Percentiles rank a stretch among this genome's conserved stretches.
Conservation (phyloP, 2,113 vertebrate genomes). For the Oplegnathus fasciatus region DNA sequence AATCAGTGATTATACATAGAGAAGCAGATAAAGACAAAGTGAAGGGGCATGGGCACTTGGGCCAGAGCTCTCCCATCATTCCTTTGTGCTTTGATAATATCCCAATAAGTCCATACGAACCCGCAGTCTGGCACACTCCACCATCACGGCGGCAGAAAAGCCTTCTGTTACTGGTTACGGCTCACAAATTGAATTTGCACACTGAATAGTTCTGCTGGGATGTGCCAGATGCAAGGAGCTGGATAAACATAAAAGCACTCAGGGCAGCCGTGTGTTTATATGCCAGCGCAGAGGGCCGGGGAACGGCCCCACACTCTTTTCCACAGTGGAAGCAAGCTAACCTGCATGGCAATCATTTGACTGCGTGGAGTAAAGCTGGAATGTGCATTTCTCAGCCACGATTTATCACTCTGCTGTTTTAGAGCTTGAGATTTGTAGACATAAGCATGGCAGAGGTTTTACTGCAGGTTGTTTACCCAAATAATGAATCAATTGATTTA, state of each 20-base stretch:
- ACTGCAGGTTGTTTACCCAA: conserved; percentile 43
- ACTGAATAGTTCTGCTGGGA: conserved; percentile 69
- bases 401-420: conserved; percentile 14
- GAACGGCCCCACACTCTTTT: conserved; percentile 30
- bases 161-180: conserved; percentile 77
- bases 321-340: conserved; percentile 38
- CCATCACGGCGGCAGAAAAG: conserved; percentile 56
- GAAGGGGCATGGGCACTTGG: conserved; percentile 34
- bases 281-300: conserved; percentile 59
- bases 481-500: conserved; percentile 37
- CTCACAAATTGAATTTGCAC: conserved; percentile 78
- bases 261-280: conserved; percentile 69
- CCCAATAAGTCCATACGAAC: conserved; percentile 57
- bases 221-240: conserved; percentile 78
- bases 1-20: background rate
- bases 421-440: conserved; percentile 26
- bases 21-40: background rate
- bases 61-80: conserved; percentile 35
- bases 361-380: conserved; percentile 22
- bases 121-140: conserved; percentile 61
- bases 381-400: background rate
- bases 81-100: conserved; percentile 66
- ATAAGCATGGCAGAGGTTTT: conserved; percentile 9
- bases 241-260: conserved; percentile 81
- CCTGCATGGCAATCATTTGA: conserved; percentile 28